These are phyloP conservation scores for Delphinapterus leucas DNA, from an alignment of 2,113 vertebrate species.

Conservation along the genomic window DNA sequence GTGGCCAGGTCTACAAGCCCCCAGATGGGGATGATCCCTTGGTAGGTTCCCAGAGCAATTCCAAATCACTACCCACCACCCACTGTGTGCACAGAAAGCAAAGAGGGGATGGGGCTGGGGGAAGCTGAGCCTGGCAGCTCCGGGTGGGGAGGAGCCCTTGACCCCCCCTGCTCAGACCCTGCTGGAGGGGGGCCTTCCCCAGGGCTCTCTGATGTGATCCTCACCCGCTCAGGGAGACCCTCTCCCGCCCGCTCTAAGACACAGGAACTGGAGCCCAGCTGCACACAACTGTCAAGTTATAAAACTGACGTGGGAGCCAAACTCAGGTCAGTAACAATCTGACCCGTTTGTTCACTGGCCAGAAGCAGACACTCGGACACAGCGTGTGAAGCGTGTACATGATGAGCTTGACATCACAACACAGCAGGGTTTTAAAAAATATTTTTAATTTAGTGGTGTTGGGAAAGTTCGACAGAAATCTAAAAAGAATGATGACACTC, in stretches of 20 bases:
- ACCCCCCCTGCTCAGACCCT: too few species aligned
- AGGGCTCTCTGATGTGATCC: rapidly evolving
- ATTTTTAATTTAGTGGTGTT: background rate
- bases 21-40: background rate
- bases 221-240: background rate
- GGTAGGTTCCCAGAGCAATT: background rate
- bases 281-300: background rate
- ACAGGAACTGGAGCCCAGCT: too few species aligned
- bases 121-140: background rate
- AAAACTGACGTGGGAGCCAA: background rate
- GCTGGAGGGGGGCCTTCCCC: background rate
- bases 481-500: background rate
- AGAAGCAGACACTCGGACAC: background rate
- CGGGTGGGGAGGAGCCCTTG: background rate
- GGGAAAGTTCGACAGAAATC: background rate
- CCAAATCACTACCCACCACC: background rate
- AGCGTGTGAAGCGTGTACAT: background rate
- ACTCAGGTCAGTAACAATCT: too few species aligned
- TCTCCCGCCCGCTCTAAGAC: background rate
- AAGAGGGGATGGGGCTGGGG: rapidly evolving
- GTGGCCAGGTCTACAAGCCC: background rate
- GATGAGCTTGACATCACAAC: background rate
- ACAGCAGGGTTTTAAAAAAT: background rate
- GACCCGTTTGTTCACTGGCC: background rate
- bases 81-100: background rate